Percentiles rank a stretch among this genome's conserved stretches.
These are phyloP conservation scores for Tragelaphus strepsiceros DNA, from an alignment of 2,113 vertebrate species.

Conservation along the genomic window DNA sequence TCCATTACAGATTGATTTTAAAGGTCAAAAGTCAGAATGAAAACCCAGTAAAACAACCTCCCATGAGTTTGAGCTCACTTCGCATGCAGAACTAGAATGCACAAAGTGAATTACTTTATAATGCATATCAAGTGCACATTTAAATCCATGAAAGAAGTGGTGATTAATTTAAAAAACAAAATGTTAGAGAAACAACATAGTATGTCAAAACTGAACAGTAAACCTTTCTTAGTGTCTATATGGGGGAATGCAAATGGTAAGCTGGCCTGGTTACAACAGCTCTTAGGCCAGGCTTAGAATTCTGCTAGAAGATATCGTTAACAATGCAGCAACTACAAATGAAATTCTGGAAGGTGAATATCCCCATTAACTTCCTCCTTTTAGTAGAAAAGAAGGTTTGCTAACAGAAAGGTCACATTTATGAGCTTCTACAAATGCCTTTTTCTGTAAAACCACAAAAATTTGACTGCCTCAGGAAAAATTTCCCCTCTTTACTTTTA, in stretches of 20 bases:
- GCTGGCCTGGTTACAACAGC: not conserved
- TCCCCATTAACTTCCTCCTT: not conserved
- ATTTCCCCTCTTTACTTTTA: not conserved
- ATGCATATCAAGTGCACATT: not conserved
- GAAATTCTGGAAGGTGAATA: not conserved
- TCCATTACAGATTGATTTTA: not conserved
- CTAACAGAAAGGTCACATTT: not conserved
- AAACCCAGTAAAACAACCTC: not conserved
- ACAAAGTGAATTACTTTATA: not conserved
- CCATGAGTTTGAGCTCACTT: not conserved
- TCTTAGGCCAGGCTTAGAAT: not conserved
- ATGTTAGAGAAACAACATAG: not conserved
- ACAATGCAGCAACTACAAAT: not conserved
- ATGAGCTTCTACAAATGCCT: not conserved
- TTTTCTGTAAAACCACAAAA: not conserved
- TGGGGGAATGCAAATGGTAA: not conserved
- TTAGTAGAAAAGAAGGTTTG: not conserved
- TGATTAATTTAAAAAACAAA: slow-evolving; percentile 18
- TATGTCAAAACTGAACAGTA: slow-evolving; percentile 44
- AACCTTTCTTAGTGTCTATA: slow-evolving; percentile 9
- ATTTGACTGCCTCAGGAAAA: not conserved
- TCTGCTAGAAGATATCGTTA: not conserved
- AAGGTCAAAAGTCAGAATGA: slow-evolving; percentile 24
- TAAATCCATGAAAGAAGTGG: not conserved
- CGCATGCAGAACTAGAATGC: not conserved